phyloP scores from a whole-genome alignment of 2,113 vertebrate genomes.

The Lutjanus erythropterus region DNA sequence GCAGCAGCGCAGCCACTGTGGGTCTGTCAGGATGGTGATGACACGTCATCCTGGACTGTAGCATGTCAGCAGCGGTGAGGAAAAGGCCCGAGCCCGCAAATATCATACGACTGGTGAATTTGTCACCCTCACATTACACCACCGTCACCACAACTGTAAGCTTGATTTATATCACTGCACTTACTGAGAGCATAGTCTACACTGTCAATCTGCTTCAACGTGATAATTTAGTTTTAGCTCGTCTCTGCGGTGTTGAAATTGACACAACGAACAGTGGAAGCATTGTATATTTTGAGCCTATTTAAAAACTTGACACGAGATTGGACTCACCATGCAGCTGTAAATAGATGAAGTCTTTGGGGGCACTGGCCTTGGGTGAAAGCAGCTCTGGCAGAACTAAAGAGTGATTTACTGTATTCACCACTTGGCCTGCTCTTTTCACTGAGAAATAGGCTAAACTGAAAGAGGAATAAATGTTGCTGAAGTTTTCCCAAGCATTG shows the following conservation, averaged over 20 bases:
- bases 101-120: slow-evolving; percentile 75
- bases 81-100: slow-evolving; percentile 60
- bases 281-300: slow-evolving; percentile 64
- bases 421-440: slow-evolving; percentile 75
- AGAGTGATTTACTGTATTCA: slow-evolving; percentile 82
- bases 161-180: slow-evolving; percentile 54
- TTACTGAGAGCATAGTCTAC: slow-evolving; percentile 9
- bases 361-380: slow-evolving; percentile 58
- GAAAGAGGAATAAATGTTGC: slow-evolving; percentile 77
- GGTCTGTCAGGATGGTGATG: slow-evolving; percentile 67
- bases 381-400: slow-evolving; percentile 77
- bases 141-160: slow-evolving; percentile 69
- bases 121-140: slow-evolving; percentile 74
- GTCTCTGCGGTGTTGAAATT: slow-evolving; percentile 32
- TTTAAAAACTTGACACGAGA: slow-evolving; percentile 64
- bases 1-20: slow-evolving; percentile 49
- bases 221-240: slow-evolving; percentile 37
- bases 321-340: slow-evolving; percentile 59
- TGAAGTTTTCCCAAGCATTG: slow-evolving; percentile 83
- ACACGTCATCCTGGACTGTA: slow-evolving; percentile 66
- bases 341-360: slow-evolving; percentile 72
- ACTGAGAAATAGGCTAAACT: slow-evolving; percentile 70
- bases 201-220: slow-evolving; percentile 26
- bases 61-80: slow-evolving; percentile 67
- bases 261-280: slow-evolving; percentile 53